phyloP scores from a whole-genome alignment of 2,113 vertebrate species.

The Equus quagga region DNA sequence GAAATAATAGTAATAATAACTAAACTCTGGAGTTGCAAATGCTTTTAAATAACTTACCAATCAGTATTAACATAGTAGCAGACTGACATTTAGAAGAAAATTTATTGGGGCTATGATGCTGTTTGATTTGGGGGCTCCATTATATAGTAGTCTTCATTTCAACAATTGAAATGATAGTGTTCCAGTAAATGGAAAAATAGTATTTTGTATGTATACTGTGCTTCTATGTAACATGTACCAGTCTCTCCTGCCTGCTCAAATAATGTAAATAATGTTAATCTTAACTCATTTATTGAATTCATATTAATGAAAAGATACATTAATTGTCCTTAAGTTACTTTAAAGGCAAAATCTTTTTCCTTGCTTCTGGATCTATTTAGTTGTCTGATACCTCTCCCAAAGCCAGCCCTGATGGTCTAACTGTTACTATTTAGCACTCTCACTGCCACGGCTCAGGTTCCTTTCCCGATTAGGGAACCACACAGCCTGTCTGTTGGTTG shows the following conservation, averaged over 20 bases:
- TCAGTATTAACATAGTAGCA: neutral
- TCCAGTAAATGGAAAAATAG: neutral
- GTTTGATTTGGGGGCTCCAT: neutral
- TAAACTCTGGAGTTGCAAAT: neutral
- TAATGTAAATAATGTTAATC: neutral
- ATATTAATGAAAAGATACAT: neutral
- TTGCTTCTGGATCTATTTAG: neutral
- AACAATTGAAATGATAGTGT: neutral
- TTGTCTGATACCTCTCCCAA: neutral
- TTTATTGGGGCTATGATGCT: neutral
- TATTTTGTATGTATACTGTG: neutral
- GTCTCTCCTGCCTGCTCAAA: neutral
- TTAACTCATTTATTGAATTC: neutral
- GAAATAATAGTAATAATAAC: neutral
- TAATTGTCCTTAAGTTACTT: neutral
- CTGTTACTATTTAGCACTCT: no score
- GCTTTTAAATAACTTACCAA: neutral
- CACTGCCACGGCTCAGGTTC: no score
- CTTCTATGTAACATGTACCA: neutral
- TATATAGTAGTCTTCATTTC: neutral
- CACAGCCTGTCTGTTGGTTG: no score
- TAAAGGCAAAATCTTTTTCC: neutral
- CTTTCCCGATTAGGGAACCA: no score
- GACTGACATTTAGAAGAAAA: neutral
- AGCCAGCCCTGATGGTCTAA: neutral